A percentile compares a stretch with the other conserved stretches of the same genome.
These are phyloP conservation scores for Campylomormyrus numenius DNA, from an alignment of 2,113 vertebrate genomes.

Conservation along the genomic window DNA sequence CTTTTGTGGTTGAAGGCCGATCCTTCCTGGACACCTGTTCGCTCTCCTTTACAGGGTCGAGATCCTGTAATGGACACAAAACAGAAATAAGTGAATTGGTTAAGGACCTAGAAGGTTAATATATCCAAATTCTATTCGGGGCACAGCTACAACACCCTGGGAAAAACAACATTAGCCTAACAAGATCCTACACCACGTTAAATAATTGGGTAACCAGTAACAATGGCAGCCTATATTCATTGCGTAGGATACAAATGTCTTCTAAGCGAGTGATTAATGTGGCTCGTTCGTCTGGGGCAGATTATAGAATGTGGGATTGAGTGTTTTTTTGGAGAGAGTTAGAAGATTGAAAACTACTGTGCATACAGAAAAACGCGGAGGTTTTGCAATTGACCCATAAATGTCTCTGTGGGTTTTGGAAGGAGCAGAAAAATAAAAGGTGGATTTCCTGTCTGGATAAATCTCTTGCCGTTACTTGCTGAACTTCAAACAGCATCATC, in stretches of 20 bases:
- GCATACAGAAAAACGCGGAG: not conserved
- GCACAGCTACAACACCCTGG: not conserved
- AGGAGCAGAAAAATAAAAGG: constrained; percentile 3
- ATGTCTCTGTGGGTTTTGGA: not conserved
- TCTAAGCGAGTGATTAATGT: not conserved
- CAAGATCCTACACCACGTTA: not conserved
- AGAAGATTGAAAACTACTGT: not conserved
- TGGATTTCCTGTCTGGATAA: constrained; percentile 7
- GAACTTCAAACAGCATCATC: constrained; percentile 2
- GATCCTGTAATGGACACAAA: not conserved
- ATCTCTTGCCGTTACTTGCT: not conserved
- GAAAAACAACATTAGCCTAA: not conserved
- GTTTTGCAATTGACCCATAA: not conserved
- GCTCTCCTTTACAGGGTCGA: not conserved
- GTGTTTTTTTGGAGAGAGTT: not conserved
- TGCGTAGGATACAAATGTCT: not conserved
- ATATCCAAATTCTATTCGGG: not conserved
- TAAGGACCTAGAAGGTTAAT: not conserved
- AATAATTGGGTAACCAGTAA: not conserved
- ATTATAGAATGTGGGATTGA: not conserved
- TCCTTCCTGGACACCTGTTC: not conserved
- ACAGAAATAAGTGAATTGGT: not conserved
- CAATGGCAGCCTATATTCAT: not conserved
- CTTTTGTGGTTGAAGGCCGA: not conserved
- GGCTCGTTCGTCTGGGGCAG: not conserved